Base-by-base conservation (phyloP, 1,140 invertebrate genomes). In the Paralvinella palmiformis region DNA sequence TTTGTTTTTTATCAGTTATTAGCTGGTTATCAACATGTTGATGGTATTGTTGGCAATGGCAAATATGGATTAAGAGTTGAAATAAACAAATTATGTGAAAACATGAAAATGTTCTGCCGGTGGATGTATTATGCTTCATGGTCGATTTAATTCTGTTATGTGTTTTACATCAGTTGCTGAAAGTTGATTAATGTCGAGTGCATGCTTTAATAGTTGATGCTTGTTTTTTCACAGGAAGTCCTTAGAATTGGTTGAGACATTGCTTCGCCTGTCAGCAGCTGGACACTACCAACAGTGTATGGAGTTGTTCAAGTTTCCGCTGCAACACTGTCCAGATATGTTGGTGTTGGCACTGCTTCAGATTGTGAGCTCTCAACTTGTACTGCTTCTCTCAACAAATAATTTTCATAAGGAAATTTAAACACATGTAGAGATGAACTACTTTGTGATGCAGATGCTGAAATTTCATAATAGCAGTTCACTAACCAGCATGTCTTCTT, bases 251-350 rank as follows among this genome's bases (percentile, higher is more conserved):
- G 86, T 98, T 0, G 94, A 98, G 75, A 80, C 91, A 10, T 77
- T 98, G 32, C 77, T 98, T 10, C 86, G 87, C 71, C 85, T 98
- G 64, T 89, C 91, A 3, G 94, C 97, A 33, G 85, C 88, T 67
- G 92, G 92, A 3, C 86, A 91, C 59, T 78, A 80, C 64, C 69
- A 71, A 41, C 85, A 89, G 74, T 89, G 94, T 1, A 89, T 91
- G 70, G 94, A 98, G 67, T 78, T 96, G 15, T 92, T 98, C 69
- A 95, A 95, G 76, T 89, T 90, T 79, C 94, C 94, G 0, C 83
- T 94, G 10, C 88, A 92, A 75, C 88, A 94, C 76, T 97, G 94
- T 80, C 94, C 94, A 0, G 95, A 98, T 79, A 87, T 98, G 22
- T 83, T 98, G 13, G 85, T 95, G 6, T 79, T 98, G 31, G 91